Percentiles rank a stretch among this genome's conserved stretches.
Evolutionary conservation across 2,888 invertebrate genomes (phyloP).

Genomic region (Diarsia brunnea): DNA sequence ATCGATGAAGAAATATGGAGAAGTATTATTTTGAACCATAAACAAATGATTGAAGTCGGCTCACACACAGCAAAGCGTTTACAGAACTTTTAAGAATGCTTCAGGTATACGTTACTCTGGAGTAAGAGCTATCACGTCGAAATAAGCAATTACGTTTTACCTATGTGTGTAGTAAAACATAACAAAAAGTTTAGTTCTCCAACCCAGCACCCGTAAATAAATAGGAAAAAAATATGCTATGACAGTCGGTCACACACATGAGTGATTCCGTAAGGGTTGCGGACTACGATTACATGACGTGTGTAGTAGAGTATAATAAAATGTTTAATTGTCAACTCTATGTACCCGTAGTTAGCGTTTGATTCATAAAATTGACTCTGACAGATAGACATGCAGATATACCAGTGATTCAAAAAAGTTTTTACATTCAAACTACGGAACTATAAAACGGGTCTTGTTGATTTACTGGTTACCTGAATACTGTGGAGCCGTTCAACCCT

Average conservation of each 20-base stretch:
- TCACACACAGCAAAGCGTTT: background rate
- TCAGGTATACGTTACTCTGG: background rate
- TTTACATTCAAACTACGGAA: background rate
- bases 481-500: background rate
- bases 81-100: background rate
- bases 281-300: too few species aligned
- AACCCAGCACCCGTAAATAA: too few species aligned
- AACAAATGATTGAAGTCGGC: background rate
- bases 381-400: background rate
- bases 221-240: too few species aligned
- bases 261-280: too few species aligned
- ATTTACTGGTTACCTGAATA: background rate
- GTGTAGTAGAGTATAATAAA: background rate
- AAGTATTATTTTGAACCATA: background rate
- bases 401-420: background rate
- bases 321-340: background rate
- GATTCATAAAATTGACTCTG: background rate
- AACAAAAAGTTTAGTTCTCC: background rate
- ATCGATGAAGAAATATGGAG: too few species aligned
- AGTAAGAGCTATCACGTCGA: background rate
- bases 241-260: too few species aligned
- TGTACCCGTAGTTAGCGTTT: background rate
- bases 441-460: background rate
- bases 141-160: background rate
- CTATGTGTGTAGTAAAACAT: background rate